Base-by-base conservation (phyloP, 2,113 vertebrate genomes). In the Delphinus delphis region DNA sequence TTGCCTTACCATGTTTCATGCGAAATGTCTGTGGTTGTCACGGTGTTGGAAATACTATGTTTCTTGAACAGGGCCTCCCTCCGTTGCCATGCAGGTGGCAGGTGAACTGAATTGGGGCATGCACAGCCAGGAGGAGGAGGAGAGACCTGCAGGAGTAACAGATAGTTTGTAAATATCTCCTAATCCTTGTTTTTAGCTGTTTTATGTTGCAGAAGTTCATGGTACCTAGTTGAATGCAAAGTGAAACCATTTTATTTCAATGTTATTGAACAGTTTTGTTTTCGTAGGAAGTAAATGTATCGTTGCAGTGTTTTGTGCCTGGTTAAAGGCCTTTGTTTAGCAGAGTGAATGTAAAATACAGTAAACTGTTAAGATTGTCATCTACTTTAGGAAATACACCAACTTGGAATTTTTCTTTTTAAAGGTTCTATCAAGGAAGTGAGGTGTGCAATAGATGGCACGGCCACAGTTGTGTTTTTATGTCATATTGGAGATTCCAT, bases 261-360 rank as follows among this genome's bases (percentile, higher is more conserved):
- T 97, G 94, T 98, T 98, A 88, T 99, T 86, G 97, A 98, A 91
- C 97, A 98, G 83, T 88, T 88, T 97, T 97, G 98, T 97, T 98
- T 97, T 98, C 98, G 98, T 98, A 98, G 98, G 98, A 98, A 98
- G 97, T 98, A 98, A 98, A 97, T 98, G 97, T 98, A 97, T 98
- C 97, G 97, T 98, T 98, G 98, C 98, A 98, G 98, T 99, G 98
- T 99, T 99, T 98, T 98, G 98, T 98, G 99, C 98, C 98, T 99
- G 97, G 98, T 98, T 97, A 98, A 98, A 99, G 98, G 98, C 98
- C 98, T 98, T 98, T 98, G 93, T 97, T 98, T 98, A 98, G 97
- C 98, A 98, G 98, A 55, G 96, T 98, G 98, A 99, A 98, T 98
- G 98, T 98, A 98, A 98, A 98, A 98, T 97, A 97, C 89, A 98